phyloP scores from a whole-genome alignment of 2,888 invertebrate genomes.

The Ochlodes sylvanus region DNA sequence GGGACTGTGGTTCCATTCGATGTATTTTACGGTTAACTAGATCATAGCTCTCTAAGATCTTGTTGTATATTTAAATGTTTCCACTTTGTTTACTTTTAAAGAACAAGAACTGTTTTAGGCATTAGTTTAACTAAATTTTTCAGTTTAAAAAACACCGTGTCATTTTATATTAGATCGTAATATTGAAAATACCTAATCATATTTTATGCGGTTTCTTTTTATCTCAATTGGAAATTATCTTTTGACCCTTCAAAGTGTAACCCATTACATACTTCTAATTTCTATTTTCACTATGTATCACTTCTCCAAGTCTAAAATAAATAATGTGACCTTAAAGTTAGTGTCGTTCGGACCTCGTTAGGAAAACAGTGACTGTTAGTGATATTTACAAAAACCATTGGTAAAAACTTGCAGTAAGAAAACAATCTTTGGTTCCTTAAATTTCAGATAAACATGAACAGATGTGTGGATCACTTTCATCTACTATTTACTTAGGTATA shows the following conservation, averaged over 20 bases:
- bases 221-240: slow-evolving; percentile 10
- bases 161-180: background rate
- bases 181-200: slow-evolving; percentile 17
- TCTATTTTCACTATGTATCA: slow-evolving; percentile 18
- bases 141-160: too few species aligned
- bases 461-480: slow-evolving; percentile 52
- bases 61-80: too few species aligned
- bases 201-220: slow-evolving; percentile 16
- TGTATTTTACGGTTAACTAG: too few species aligned
- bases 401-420: slow-evolving; percentile 64
- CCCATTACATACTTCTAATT: slow-evolving; percentile 26
- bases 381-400: slow-evolving; percentile 58
- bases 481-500: slow-evolving; percentile 57
- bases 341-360: slow-evolving; percentile 19
- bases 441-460: slow-evolving; percentile 66
- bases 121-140: too few species aligned
- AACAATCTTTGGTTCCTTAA: slow-evolving; percentile 69
- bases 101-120: too few species aligned
- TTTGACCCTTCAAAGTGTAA: slow-evolving; percentile 26
- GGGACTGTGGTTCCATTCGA: too few species aligned
- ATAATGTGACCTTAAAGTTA: slow-evolving; percentile 19
- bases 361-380: slow-evolving; percentile 35
- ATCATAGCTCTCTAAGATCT: too few species aligned
- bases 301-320: slow-evolving; percentile 13
- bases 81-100: too few species aligned